These are phyloP conservation scores for Hemiscyllium ocellatum DNA, from an alignment of 2,113 vertebrate species.

Conservation along the genomic window DNA sequence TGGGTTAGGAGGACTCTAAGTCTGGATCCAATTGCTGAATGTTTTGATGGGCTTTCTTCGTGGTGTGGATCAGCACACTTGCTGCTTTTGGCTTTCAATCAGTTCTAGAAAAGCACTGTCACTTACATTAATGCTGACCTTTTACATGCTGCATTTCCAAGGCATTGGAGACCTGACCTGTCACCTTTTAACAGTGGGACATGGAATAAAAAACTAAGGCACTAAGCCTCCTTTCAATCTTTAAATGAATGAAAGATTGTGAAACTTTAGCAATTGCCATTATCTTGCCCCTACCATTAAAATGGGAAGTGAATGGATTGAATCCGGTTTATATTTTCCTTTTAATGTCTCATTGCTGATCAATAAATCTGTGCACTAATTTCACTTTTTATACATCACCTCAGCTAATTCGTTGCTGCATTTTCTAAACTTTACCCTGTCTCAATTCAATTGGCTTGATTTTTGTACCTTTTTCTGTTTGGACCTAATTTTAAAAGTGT, in stretches of 20 bases:
- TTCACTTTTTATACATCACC: neutral
- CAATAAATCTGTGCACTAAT: neutral
- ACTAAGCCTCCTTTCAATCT: neutral
- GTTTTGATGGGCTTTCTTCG: no score
- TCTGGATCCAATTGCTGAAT: no score
- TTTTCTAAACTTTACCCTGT: neutral
- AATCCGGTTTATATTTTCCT: neutral
- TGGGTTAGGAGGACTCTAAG: no score
- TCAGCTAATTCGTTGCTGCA: neutral
- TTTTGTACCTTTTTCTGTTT: conserved; percentile 3
- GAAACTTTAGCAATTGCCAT: neutral
- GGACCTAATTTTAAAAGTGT: neutral
- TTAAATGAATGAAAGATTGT: neutral
- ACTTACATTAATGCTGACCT: no score
- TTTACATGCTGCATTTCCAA: no score
- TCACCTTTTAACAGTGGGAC: neutral
- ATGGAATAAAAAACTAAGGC: neutral
- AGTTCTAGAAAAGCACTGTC: no score
- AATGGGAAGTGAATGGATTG: neutral
- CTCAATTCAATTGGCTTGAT: neutral
- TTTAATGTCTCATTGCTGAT: neutral
- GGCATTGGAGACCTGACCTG: no score
- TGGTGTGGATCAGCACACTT: no score
- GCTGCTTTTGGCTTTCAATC: no score
- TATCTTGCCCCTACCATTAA: neutral